These are phyloP conservation scores for Mirounga angustirostris DNA, from an alignment of 2,113 vertebrate species.

Conservation along the genomic window DNA sequence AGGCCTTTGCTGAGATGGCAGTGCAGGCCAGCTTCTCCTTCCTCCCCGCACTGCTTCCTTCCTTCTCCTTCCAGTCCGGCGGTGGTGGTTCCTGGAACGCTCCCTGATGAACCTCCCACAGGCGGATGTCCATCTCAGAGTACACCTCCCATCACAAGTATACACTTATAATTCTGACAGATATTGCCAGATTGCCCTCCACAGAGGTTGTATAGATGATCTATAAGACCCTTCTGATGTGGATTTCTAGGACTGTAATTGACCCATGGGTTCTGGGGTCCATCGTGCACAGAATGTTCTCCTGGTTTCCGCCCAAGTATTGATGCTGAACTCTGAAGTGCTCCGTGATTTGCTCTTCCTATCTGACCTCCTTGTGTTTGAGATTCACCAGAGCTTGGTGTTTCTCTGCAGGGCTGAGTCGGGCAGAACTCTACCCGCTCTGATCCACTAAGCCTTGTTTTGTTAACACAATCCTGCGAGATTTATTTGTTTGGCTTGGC, in stretches of 20 bases:
- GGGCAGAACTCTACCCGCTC: conserved; percentile 3
- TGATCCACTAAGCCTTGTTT: conserved; percentile 75
- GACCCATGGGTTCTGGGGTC: neutral
- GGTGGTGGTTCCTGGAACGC: neutral
- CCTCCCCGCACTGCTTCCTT: neutral
- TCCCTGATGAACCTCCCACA: neutral
- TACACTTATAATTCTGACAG: neutral
- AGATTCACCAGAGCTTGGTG: conserved; percentile 69
- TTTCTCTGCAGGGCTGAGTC: conserved; percentile 56
- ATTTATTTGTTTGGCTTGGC: conserved; percentile 83
- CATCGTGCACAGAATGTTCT: neutral
- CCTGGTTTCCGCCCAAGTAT: neutral
- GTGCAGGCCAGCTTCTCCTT: neutral
- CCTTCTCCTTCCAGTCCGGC: neutral
- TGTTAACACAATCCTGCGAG: conserved; percentile 78
- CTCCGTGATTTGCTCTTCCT: neutral
- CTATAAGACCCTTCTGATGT: neutral
- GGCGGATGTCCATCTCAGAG: neutral
- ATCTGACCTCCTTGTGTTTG: conserved; percentile 63
- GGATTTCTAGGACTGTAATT: neutral
- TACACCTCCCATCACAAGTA: neutral
- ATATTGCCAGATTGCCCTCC: neutral
- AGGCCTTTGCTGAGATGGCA: neutral
- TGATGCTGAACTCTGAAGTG: conserved; percentile 6
- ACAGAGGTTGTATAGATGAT: neutral